Conservation (phyloP, 1,140 invertebrate genomes). For the Hirudo medicinalis region DNA sequence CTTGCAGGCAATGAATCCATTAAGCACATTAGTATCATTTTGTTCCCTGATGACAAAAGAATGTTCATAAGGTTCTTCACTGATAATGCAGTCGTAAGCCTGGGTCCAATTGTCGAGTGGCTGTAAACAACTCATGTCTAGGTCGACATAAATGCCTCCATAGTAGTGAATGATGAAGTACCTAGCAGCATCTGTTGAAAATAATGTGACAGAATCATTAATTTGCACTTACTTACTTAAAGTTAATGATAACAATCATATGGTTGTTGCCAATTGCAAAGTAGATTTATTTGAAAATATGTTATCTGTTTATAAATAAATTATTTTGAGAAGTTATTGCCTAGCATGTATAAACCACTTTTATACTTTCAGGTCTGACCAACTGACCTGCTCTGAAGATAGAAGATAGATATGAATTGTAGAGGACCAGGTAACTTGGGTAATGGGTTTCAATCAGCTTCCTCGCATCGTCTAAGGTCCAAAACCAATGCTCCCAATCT, state of each 20-base stretch:
- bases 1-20: conserved; percentile 16
- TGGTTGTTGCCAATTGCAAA: too few relatives aligned
- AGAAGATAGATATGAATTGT: conserved; percentile 30
- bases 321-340: too few relatives aligned
- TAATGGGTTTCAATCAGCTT: conserved; percentile 31
- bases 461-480: conserved; percentile 35
- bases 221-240: too few relatives aligned
- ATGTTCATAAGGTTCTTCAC: conserved; percentile 18
- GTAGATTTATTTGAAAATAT: too few relatives aligned
- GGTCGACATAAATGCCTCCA: conserved; percentile 21
- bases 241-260: too few relatives aligned
- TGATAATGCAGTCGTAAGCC: conserved; percentile 15
- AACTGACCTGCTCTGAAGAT: conserved; percentile 30
- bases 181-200: conserved; percentile 16
- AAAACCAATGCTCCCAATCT: conserved; percentile 35
- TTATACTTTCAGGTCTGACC: too few relatives aligned
- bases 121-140: conserved; percentile 20
- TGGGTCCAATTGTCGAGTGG: conserved; percentile 19
- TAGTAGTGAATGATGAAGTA: conserved; percentile 21
- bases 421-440: conserved; percentile 29
- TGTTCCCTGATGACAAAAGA: conserved; percentile 14
- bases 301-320: too few relatives aligned
- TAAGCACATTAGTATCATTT: conserved; percentile 12
- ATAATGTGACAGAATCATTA: not conserved
- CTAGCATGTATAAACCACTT: too few relatives aligned